Evolutionary conservation across 2,797 vertebrate species (phyloP).

Genomic region (Botia almorhae): DNA sequence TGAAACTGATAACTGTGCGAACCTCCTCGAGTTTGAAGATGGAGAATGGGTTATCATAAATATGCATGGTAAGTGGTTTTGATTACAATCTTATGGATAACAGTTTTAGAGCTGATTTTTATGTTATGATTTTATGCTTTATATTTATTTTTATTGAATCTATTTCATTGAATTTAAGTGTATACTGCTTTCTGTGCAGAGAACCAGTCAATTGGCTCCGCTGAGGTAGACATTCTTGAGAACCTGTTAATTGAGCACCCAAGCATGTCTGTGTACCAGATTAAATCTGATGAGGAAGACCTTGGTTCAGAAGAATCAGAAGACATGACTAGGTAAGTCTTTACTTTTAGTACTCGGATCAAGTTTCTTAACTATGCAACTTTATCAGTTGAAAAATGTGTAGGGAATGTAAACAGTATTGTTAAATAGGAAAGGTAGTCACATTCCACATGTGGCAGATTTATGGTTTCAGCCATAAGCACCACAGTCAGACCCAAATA

Average conservation of each 20-base stretch:
- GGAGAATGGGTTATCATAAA: slow-evolving; percentile 79
- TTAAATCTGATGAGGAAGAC: slow-evolving; percentile 65
- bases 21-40: slow-evolving; percentile 76
- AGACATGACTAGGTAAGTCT: slow-evolving; percentile 66
- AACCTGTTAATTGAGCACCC: slow-evolving; percentile 81
- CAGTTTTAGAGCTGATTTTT: too few species aligned
- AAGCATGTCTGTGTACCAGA: slow-evolving; percentile 81
- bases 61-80: slow-evolving; percentile 70
- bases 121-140: too few species aligned
- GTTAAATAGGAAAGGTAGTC: neutral
- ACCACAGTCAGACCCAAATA: neutral
- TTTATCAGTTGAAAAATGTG: neutral
- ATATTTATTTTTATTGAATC: too few species aligned
- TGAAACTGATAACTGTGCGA: slow-evolving; percentile 49
- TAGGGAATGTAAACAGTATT: neutral
- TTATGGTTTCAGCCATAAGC: neutral
- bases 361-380: neutral
- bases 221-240: slow-evolving; percentile 71
- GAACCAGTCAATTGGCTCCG: slow-evolving; percentile 36
- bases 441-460: neutral
- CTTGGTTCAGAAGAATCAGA: slow-evolving; percentile 65
- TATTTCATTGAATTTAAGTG: neutral
- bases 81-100: neutral
- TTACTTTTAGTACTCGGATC: neutral
- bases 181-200: slow-evolving; percentile 61